Base-by-base conservation (phyloP, 2,797 vertebrate genomes). In the Sebastes dallii region DNA sequence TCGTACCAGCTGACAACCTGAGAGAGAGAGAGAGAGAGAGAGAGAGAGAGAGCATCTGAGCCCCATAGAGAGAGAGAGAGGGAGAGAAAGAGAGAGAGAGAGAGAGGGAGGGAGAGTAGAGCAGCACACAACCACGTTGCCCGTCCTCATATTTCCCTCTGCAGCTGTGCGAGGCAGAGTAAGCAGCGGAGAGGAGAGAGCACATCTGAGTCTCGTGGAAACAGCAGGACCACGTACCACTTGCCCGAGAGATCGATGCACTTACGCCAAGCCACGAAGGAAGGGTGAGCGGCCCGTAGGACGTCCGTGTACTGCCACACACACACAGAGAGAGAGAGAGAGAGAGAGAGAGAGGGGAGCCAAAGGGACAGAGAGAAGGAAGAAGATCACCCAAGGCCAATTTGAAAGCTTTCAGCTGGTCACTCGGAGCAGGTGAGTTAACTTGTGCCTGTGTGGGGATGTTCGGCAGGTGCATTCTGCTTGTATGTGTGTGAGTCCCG, bases 381-480 rank as follows among this genome's bases (percentile, higher is more conserved):
- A 74, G 83, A 80, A 82, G 77, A 91, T 80, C 52, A 83, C 66
- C 83, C 24, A 2, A 82, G 85, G 72, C 90, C 84, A 83, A 84
- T 85, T 82, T 67, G 42, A 80, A 81, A 78, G 85, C 81, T 86
- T 87, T 90, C 77, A 65, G 81, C 82, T 74, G 85, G 82, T 83
- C 90, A 84, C 83, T 87, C 84, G 14, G 80, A 86, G 90, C 88
- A 88, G 95, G 96, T 96, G 94, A 96, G 96, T 96, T 92, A 89
- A 92, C 87, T 91, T 90, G 69, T 52, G 82, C 68, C 58, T 61
- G 61, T 75, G 74, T 75, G 70, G 77, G 70, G 77, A 66, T 80
- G 81, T 58, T 72, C 1, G 29, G 73, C 85, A 84, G 74, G 84
- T 88, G 81, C 72, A 32, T 75, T 62, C 59, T 32, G 56, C 66